phyloP scores from a whole-genome alignment of 2,797 vertebrate species.

The Acipenser oxyrinchus region DNA sequence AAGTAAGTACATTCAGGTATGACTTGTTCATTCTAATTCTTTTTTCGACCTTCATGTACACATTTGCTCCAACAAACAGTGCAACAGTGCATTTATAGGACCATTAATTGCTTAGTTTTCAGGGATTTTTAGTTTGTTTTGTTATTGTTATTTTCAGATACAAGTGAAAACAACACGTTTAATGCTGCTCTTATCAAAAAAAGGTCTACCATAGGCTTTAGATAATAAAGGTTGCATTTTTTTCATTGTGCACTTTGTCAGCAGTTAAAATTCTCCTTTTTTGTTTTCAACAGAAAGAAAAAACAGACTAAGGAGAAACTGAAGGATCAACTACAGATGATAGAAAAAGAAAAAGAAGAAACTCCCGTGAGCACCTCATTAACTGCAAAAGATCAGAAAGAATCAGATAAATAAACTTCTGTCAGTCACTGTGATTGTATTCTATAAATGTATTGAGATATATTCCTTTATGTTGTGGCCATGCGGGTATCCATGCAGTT shows the following conservation, averaged over 20 bases:
- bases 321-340: constrained; percentile 32
- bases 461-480: too few species aligned
- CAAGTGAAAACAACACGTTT: constrained; percentile 5
- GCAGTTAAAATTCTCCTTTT: constrained; percentile 33
- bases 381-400: constrained; percentile 27
- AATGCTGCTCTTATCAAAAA: not conserved
- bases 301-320: constrained; percentile 26
- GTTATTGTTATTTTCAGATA: not conserved
- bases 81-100: constrained; percentile 1
- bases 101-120: not conserved
- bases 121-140: not conserved
- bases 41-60: too few species aligned
- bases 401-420: constrained; percentile 10
- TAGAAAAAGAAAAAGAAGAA: constrained; percentile 30
- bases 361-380: constrained; percentile 38
- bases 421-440: constrained; percentile 3
- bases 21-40: too few species aligned
- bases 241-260: constrained; percentile 22
- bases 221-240: constrained; percentile 21
- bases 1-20: too few species aligned
- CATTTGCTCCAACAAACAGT: not conserved
- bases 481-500: too few species aligned
- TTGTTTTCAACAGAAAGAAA: constrained; percentile 23
- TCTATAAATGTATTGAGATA: not conserved
- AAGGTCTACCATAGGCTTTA: constrained; percentile 19